Evolutionary conservation across 2,113 vertebrate species (phyloP).

Genomic region (Notothenia rossii): DNA sequence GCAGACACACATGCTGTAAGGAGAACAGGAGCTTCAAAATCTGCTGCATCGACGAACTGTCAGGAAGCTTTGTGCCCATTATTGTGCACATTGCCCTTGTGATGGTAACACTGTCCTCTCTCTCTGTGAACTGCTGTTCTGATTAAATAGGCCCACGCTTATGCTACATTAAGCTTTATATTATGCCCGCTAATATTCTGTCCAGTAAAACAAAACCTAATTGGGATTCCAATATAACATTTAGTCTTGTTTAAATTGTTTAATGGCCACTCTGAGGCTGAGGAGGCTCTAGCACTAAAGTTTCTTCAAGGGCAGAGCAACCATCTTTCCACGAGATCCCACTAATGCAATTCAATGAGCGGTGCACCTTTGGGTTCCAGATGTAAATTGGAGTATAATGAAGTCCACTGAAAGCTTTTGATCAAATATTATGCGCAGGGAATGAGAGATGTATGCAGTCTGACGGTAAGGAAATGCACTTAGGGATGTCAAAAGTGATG

Average conservation of each 20-base stretch:
- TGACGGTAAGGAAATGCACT: not conserved
- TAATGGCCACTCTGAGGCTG: conserved; percentile 15
- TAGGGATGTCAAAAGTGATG: not conserved
- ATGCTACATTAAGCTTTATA: conserved; percentile 56
- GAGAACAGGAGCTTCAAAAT: not conserved
- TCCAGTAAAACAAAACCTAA: conserved; percentile 42
- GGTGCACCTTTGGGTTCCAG: conserved; percentile 28
- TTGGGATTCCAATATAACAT: conserved; percentile 43
- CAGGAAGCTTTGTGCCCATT: not conserved
- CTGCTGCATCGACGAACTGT: conserved; percentile 2
- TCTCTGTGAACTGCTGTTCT: conserved; percentile 2
- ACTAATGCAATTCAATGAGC: conserved; percentile 45
- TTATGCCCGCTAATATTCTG: conserved; percentile 38
- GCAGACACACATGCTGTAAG: not conserved
- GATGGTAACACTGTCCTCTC: not conserved
- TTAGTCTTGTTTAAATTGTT: conserved; percentile 22
- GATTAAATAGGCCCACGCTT: conserved; percentile 41
- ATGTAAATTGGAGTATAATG: conserved; percentile 49
- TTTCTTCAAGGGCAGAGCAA: conserved; percentile 53
- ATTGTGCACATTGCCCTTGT: not conserved
- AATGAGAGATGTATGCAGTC: not conserved
- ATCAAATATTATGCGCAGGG: conserved; percentile 47
- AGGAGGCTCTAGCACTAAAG: not conserved
- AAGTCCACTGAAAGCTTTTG: conserved; percentile 45
- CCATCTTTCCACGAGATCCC: conserved; percentile 14